Evolutionary conservation across 64 coral and sea anemone genomes (phyloP), one percentile per base, ranked within the genome.

Genomic region (Acropora yongei): DNA sequence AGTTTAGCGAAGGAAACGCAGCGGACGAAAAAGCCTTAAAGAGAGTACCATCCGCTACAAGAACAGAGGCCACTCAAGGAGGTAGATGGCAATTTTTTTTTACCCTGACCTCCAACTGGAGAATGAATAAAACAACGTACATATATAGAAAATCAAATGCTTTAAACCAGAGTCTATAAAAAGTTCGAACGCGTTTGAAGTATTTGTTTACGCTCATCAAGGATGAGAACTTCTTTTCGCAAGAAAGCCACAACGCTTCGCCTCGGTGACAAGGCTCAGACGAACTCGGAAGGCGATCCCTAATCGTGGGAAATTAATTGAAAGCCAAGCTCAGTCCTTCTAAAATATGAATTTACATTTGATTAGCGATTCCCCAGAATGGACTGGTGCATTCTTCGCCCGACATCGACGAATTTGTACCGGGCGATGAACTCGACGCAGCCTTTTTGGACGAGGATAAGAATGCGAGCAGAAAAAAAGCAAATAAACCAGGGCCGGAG

Each of bases 381-480:
- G 82, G 82, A 30, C 47, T 47, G 7, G 1, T 57, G 9, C 88
- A 90, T 74, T 46, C 92, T 13, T 53, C 95, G 5, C 72, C 91
- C 8, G 80, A 97, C 90, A 88, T 97, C 20, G 83, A 94, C 17
- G 95, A 97, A 76, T 97, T 97, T 45, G 49, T 78, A 3, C 95
- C 95, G 4, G 95, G 91, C 12, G 95, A 97, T 16, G 92, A 97
- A 72, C 46, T 97, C 53, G 95, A 97, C 58, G 76, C 95, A 51
- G 92, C 83, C 9, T 97, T 97, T 79, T 85, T 97, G 53, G 87
- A 88, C 45, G 95, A 97, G 45, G 92, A 91, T 2, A 75, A 71
- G 49, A 17, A 12, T 13, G 86, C 49, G 16, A 44, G 49, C 60
- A 94, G 82, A 71, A 96, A 93, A 6, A 46, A n/a, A 30, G 17